phyloP scores from a whole-genome alignment of 2,113 vertebrate species.

The Nycticryphes semicollaris region DNA sequence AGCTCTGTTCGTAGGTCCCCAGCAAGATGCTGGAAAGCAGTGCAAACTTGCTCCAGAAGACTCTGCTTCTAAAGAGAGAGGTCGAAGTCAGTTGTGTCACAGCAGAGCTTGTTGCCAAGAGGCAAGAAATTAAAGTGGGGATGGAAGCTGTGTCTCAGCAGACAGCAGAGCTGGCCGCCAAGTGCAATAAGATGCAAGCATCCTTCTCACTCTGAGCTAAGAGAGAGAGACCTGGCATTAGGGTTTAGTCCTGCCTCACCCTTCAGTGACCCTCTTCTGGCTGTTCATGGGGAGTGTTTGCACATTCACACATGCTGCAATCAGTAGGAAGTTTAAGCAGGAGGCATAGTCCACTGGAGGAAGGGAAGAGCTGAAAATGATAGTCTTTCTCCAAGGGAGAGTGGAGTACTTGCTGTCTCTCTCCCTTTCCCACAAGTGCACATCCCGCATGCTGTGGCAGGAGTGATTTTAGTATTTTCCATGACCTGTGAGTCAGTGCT shows the following conservation, averaged over 20 bases:
- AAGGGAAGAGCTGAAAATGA: background rate
- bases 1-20: constrained; percentile 41
- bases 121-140: constrained; percentile 64
- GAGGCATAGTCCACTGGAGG: background rate
- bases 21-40: constrained; percentile 61
- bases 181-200: constrained; percentile 71
- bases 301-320: background rate
- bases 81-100: constrained; percentile 70
- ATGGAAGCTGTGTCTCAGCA: constrained; percentile 41
- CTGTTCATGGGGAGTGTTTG: background rate
- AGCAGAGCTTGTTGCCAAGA: constrained; percentile 68
- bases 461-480: background rate
- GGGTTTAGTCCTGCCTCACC: background rate
- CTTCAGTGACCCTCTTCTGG: background rate
- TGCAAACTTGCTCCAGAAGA: constrained; percentile 73
- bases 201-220: background rate
- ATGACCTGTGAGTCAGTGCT: background rate
- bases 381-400: background rate
- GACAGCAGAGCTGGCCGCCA: constrained; percentile 66
- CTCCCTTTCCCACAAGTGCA: background rate
- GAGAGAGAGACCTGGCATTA: background rate
- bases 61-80: constrained; percentile 73
- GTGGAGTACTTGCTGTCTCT: background rate
- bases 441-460: background rate
- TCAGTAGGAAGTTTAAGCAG: background rate